Evolutionary conservation across 1,140 invertebrate genomes (phyloP).

Genomic region (Penaeus vannamei): DNA sequence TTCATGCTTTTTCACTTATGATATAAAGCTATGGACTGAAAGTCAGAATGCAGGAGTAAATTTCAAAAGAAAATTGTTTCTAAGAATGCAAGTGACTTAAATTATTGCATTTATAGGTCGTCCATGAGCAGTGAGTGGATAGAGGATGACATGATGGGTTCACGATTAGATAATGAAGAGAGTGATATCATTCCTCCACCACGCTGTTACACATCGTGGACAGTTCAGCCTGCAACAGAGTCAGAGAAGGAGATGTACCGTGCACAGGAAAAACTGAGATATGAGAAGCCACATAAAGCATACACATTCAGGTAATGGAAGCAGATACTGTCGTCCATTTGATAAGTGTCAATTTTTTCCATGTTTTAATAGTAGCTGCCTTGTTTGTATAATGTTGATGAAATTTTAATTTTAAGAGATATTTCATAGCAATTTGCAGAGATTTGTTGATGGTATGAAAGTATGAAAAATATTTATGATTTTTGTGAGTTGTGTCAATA

Average conservation of each 20-base stretch:
- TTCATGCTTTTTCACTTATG: neutral
- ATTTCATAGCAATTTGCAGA: too few relatives aligned
- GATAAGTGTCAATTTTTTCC: neutral
- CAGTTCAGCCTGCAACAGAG: constrained; percentile 82
- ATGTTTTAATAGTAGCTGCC: too few relatives aligned
- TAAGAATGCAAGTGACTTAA: neutral
- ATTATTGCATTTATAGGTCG: constrained; percentile 25
- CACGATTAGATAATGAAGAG: constrained; percentile 66
- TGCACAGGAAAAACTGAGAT: constrained; percentile 81
- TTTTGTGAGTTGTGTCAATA: too few relatives aligned
- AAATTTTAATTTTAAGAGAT: too few relatives aligned
- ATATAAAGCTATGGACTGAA: neutral
- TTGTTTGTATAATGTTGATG: too few relatives aligned
- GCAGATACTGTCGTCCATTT: neutral
- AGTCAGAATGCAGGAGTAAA: neutral
- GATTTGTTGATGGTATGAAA: too few relatives aligned
- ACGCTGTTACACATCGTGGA: constrained; percentile 82
- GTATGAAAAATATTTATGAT: too few relatives aligned
- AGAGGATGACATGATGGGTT: constrained; percentile 56
- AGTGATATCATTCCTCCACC: constrained; percentile 75
- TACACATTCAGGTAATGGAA: constrained; percentile 80
- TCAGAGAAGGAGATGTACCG: constrained; percentile 86
- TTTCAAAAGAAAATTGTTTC: neutral
- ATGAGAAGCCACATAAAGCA: constrained; percentile 87
- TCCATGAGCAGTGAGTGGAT: constrained; percentile 57